Conservation (phyloP, 2,888 invertebrate genomes). For the Cryptocephalus moraei region DNA sequence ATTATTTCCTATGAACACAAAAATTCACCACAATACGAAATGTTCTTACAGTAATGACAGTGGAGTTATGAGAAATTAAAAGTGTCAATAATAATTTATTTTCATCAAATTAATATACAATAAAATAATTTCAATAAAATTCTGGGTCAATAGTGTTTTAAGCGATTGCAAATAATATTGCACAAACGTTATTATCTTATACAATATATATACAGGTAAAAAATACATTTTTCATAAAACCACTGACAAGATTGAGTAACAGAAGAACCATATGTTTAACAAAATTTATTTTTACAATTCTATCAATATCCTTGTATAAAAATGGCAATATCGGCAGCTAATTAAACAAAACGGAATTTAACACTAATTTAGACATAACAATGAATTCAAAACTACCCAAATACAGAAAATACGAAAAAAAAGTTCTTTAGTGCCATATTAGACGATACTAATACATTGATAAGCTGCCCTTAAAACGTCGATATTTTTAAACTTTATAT, state of each 20-base stretch:
- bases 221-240: background rate
- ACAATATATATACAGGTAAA: no score
- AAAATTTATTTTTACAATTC: conserved; percentile 16
- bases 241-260: background rate
- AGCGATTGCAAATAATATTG: no score
- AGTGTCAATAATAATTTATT: no score
- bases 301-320: conserved; percentile 13
- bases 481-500: background rate
- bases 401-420: conserved; percentile 7
- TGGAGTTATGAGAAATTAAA: no score
- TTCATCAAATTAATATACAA: no score
- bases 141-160: no score
- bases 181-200: no score
- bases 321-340: conserved; percentile 18
- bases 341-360: conserved; percentile 11
- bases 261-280: conserved; percentile 11
- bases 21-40: conserved; percentile 9
- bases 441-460: conserved; percentile 11
- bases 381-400: conserved; percentile 7
- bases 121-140: no score
- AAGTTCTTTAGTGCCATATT: conserved; percentile 13
- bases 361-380: conserved; percentile 12
- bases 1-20: conserved; percentile 13
- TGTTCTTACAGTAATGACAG: no score
- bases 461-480: conserved; percentile 15